Conservation (phyloP, 2,888 invertebrate species). For the Sinotaia quadrata region DNA sequence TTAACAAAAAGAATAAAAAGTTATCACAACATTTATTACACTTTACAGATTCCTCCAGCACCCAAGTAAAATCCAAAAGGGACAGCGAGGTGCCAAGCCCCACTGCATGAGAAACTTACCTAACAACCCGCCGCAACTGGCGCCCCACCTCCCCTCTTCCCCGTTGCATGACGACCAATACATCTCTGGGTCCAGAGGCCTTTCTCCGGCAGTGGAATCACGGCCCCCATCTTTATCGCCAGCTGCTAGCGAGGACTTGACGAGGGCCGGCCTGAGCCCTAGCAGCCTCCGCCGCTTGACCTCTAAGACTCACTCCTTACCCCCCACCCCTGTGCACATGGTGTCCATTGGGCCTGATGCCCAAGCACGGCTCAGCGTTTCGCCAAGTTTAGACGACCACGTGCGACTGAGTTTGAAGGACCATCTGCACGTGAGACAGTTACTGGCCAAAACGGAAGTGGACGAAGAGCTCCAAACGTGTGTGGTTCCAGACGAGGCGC, state of each 20-base stretch:
- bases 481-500: neutral
- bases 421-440: conserved; percentile 6
- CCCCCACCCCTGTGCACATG: conserved; percentile 13
- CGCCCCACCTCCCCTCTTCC: neutral
- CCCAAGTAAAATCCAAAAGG: conserved; percentile 93
- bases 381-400: conserved; percentile 9
- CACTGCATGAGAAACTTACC: conserved; percentile 38
- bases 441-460: conserved; percentile 2
- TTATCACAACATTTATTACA: no score
- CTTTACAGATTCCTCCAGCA: conserved; percentile 93
- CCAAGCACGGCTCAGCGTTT: neutral
- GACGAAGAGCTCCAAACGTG: neutral
- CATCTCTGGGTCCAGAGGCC: no score
- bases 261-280: neutral
- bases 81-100: conserved; percentile 73
- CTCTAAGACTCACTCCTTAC: neutral
- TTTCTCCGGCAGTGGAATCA: neutral
- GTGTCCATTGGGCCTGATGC: neutral
- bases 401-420: conserved; percentile 18
- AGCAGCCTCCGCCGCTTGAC: neutral
- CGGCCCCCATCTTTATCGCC: neutral
- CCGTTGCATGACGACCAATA: no score
- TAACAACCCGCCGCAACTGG: neutral
- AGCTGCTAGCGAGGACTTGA: neutral
- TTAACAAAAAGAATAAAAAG: no score